Conservation (phyloP, 2,113 vertebrate genomes). For the Holacanthus passer region DNA sequence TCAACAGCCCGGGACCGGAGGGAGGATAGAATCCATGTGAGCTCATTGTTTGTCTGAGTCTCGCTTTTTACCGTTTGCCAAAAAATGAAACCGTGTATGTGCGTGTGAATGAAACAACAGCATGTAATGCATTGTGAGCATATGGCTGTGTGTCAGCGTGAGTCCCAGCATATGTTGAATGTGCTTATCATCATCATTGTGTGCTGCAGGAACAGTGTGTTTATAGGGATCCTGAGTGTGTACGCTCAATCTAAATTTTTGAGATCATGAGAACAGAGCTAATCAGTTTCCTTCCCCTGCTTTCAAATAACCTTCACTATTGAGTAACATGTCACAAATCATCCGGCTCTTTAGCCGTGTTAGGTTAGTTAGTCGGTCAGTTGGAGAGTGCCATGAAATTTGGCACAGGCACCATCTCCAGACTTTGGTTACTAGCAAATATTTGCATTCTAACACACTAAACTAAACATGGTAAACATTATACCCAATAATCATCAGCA, state of each 20-base stretch:
- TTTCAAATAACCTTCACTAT: background rate
- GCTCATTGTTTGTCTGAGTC: conserved; percentile 57
- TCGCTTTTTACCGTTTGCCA: background rate
- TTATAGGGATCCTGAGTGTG: background rate
- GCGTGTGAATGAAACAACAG: conserved; percentile 16
- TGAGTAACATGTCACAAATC: background rate
- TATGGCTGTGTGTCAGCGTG: conserved; percentile 1
- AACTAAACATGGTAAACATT: too few relatives aligned
- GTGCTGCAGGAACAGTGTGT: conserved; percentile 4
- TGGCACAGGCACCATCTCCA: too few relatives aligned
- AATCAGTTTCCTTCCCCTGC: background rate
- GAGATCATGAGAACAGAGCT: background rate
- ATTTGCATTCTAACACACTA: too few relatives aligned
- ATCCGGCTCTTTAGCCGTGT: background rate
- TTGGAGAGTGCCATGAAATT: too few relatives aligned
- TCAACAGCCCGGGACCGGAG: conserved; percentile 47
- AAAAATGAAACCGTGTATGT: conserved; percentile 23
- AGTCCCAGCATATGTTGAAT: conserved; percentile 1
- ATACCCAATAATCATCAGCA: too few relatives aligned
- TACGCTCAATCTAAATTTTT: background rate
- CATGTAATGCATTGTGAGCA: background rate
- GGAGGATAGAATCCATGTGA: conserved; percentile 61
- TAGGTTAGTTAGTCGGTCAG: too few relatives aligned
- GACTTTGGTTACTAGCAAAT: too few relatives aligned
- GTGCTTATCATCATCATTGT: conserved; percentile 1